Conservation (phyloP, 2,113 vertebrate species). For the Sorex fumeus region DNA sequence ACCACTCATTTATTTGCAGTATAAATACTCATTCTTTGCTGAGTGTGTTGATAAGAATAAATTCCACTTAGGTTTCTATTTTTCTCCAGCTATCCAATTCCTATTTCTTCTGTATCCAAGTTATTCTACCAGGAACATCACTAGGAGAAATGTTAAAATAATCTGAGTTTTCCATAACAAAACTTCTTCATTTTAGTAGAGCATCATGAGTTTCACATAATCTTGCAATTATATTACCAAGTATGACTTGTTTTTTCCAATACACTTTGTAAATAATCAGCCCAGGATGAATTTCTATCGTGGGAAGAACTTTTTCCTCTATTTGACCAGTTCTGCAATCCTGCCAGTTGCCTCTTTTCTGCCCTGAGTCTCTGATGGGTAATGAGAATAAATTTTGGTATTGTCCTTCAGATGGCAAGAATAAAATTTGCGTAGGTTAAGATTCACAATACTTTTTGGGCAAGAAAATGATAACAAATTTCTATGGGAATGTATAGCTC, state of each 20-base stretch:
- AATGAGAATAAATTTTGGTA: neutral
- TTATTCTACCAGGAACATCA: neutral
- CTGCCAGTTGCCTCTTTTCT: neutral
- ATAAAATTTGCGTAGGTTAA: neutral
- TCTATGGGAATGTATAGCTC: neutral
- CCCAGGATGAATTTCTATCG: neutral
- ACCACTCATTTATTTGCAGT: neutral
- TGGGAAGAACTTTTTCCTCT: neutral
- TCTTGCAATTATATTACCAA: neutral
- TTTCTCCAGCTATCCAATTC: neutral
- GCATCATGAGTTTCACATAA: neutral
- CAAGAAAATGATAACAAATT: neutral
- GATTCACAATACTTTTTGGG: neutral
- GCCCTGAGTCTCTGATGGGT: neutral
- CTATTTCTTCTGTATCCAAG: neutral
- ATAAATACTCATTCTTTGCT: neutral
- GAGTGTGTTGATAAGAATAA: neutral
- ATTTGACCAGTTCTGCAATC: neutral
- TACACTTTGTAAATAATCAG: neutral
- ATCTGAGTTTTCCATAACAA: neutral
- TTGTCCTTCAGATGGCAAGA: neutral
- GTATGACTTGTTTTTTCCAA: constrained; percentile 14
- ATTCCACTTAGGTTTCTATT: neutral
- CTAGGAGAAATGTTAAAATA: neutral
- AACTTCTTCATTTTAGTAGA: neutral